A percentile compares a stretch with the other conserved stretches of the same genome.
phyloP scores from a whole-genome alignment of 2,888 invertebrate species.

The Drosophila mettleri region DNA sequence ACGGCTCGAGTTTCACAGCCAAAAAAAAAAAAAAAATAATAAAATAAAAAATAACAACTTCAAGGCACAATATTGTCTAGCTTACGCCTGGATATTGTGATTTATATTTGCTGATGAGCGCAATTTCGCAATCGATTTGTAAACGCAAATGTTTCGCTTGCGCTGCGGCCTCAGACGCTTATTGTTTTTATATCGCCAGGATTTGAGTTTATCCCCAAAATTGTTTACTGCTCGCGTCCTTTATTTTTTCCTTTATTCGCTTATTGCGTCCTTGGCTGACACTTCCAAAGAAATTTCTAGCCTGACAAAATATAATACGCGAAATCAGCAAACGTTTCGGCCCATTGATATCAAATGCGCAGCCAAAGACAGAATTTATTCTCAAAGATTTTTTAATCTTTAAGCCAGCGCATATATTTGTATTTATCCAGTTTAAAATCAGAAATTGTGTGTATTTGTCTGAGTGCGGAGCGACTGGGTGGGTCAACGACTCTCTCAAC shows the following conservation, averaged over 20 bases:
- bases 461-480: too few relatives aligned
- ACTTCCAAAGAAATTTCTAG: background rate
- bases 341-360: conserved; percentile 6
- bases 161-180: conserved; percentile 7
- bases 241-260: too few relatives aligned
- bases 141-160: conserved; percentile 24
- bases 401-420: too few relatives aligned
- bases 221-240: conserved; percentile 28
- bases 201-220: conserved; percentile 31
- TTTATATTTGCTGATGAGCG: conserved; percentile 65
- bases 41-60: conserved; percentile 4
- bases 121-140: conserved; percentile 64
- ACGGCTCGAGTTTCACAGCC: conserved; percentile 42
- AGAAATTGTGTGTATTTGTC: too few relatives aligned
- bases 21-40: background rate
- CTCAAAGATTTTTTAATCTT: background rate
- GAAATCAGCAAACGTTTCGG: conserved; percentile 17
- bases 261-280: background rate
- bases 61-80: conserved; percentile 29
- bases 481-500: too few relatives aligned
- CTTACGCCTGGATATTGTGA: conserved; percentile 48
- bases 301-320: conserved; percentile 27
- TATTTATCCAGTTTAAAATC: too few relatives aligned
- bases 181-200: conserved; percentile 36
- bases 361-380: background rate